Evolutionary conservation across 2,113 vertebrate species (phyloP).

Genomic region (Oryzias javanicus): DNA sequence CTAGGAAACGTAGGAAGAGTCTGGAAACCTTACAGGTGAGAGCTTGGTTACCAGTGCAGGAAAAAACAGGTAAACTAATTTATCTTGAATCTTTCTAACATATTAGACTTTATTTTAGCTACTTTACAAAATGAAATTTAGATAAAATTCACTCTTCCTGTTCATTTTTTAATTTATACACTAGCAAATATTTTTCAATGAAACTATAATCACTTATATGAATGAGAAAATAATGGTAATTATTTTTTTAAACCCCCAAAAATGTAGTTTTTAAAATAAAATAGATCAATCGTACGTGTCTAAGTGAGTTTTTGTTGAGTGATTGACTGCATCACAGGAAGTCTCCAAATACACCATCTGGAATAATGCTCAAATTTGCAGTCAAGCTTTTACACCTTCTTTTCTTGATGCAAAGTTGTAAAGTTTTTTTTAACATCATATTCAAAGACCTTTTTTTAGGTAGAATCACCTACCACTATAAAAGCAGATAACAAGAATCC

Average conservation of each 20-base stretch:
- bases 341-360: conserved; percentile 20
- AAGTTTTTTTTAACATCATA: conserved; percentile 21
- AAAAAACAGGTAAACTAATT: not conserved
- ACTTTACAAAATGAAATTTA: too few relatives aligned
- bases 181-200: too few relatives aligned
- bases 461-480: conserved; percentile 10
- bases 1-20: conserved; percentile 55
- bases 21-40: conserved; percentile 58
- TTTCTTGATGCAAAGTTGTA: conserved; percentile 36
- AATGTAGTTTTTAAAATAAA: too few relatives aligned
- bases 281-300: not conserved
- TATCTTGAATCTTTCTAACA: not conserved
- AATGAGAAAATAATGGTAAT: too few relatives aligned
- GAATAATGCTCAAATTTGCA: conserved; percentile 30
- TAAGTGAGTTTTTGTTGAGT: not conserved
- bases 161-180: too few relatives aligned
- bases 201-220: too few relatives aligned
- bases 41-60: not conserved
- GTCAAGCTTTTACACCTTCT: conserved; percentile 12
- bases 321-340: conserved; percentile 8
- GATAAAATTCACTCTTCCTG: too few relatives aligned
- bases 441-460: conserved; percentile 9
- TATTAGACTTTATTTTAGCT: too few relatives aligned
- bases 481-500: too few relatives aligned
- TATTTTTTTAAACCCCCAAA: too few relatives aligned